These are phyloP conservation scores for Drosophila pachea DNA, from an alignment of 1,140 invertebrate genomes.

Conservation along the genomic window DNA sequence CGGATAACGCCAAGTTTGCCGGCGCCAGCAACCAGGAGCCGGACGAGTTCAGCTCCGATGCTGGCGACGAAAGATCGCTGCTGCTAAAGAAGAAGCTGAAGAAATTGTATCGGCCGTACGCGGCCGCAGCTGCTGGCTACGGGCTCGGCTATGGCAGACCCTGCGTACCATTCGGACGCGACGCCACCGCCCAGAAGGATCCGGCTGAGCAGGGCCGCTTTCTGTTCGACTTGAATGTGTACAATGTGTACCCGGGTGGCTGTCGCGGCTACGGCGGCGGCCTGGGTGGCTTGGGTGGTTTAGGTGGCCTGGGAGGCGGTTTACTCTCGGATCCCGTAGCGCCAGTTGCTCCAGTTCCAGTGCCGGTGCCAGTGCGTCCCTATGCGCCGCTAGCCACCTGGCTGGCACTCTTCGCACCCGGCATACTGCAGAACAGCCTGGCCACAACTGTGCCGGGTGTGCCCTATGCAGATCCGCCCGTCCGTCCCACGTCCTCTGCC, in stretches of 20 bases:
- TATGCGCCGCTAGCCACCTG: slow-evolving; percentile 67
- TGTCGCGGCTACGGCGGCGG: slow-evolving; percentile 54
- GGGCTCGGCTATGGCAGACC: slow-evolving; percentile 50
- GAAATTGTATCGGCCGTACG: slow-evolving; percentile 38
- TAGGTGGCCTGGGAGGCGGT: slow-evolving; percentile 51
- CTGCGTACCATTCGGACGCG: slow-evolving; percentile 63
- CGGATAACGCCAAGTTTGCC: slow-evolving; percentile 72
- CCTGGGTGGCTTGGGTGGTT: slow-evolving; percentile 24
- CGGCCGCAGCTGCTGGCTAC: slow-evolving; percentile 26
- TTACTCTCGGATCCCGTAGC: slow-evolving; percentile 62
- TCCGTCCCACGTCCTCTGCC: slow-evolving; percentile 30
- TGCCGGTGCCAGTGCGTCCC: slow-evolving; percentile 53
- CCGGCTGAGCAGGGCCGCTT: slow-evolving; percentile 68
- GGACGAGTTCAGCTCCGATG: slow-evolving; percentile 46
- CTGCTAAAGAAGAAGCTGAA: slow-evolving; percentile 65
- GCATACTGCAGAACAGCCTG: slow-evolving; percentile 58
- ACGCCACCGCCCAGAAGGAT: slow-evolving; percentile 50
- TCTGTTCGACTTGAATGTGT: slow-evolving; percentile 72
- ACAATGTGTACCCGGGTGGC: slow-evolving; percentile 59
- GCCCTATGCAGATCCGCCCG: slow-evolving; percentile 27
- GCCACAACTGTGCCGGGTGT: slow-evolving; percentile 52
- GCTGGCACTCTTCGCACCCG: slow-evolving; percentile 69
- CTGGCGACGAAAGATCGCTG: slow-evolving; percentile 49
- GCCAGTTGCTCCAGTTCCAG: slow-evolving; percentile 40
- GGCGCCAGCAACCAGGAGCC: slow-evolving; percentile 67